phyloP scores from a whole-genome alignment of 1,140 invertebrate species.

The Stegodyphus mimosarum region DNA sequence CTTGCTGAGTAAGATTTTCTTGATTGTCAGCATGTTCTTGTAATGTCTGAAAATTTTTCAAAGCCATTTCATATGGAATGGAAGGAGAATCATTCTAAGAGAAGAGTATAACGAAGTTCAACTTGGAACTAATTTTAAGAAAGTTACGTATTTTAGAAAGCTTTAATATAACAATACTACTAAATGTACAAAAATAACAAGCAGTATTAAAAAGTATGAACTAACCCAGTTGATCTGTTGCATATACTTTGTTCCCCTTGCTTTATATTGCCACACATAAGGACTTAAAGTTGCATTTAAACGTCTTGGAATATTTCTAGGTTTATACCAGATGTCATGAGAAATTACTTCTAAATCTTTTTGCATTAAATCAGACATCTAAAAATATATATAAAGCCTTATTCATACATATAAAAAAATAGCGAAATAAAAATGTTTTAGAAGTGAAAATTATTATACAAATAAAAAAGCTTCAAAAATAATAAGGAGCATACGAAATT shows the following conservation, averaged over 20 bases:
- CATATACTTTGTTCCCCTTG: conserved; percentile 37
- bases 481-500: too few relatives aligned
- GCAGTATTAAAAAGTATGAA: not conserved
- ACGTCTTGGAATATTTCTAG: not conserved
- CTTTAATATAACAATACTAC: not conserved
- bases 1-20: conserved; percentile 55
- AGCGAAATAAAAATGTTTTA: too few relatives aligned
- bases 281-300: conserved; percentile 10
- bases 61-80: conserved; percentile 63
- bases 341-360: conserved; percentile 34
- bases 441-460: too few relatives aligned
- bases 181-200: not conserved
- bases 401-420: too few relatives aligned
- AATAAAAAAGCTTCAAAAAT: too few relatives aligned
- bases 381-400: not conserved
- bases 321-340: conserved; percentile 41
- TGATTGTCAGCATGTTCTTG: conserved; percentile 65
- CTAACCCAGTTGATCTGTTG: conserved; percentile 30
- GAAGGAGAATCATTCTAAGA: conserved; percentile 28
- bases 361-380: conserved; percentile 44
- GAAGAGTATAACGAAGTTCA: not conserved
- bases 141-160: not conserved
- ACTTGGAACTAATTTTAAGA: not conserved
- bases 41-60: conserved; percentile 68
- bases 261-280: conserved; percentile 41